Evolutionary conservation across 2,797 vertebrate genomes (phyloP).

Genomic region (Crenuchus spilurus): DNA sequence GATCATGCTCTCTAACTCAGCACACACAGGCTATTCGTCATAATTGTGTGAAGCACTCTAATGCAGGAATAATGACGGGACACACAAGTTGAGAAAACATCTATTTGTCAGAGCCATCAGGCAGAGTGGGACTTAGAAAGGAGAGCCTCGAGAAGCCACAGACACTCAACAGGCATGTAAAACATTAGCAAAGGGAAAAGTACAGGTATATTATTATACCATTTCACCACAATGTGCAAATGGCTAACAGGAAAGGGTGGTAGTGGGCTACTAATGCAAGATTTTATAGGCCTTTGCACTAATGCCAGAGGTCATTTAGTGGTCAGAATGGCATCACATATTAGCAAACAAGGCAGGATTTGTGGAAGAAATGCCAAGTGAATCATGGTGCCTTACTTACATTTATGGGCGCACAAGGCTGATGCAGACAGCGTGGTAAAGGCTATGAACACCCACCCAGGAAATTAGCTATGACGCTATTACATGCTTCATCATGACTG

Average conservation of each 20-base stretch:
- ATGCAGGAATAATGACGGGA: conserved; percentile 42
- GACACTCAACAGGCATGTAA: conserved; percentile 55
- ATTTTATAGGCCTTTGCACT: conserved; percentile 67
- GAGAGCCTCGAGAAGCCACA: conserved; percentile 62
- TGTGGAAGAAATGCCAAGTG: conserved; percentile 49
- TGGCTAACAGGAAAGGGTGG: conserved; percentile 62
- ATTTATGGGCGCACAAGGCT: conserved; percentile 40
- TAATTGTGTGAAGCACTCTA: conserved; percentile 32
- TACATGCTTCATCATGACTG: conserved; percentile 50
- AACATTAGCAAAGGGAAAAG: conserved; percentile 70
- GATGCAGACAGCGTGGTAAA: conserved; percentile 24
- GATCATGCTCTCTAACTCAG: conserved; percentile 35
- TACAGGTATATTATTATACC: conserved; percentile 68
- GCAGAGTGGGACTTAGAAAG: conserved; percentile 63
- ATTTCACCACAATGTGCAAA: conserved; percentile 73
- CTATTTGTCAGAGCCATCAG: conserved; percentile 62
- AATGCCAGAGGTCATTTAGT: conserved; percentile 61
- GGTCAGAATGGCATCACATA: conserved; percentile 60
- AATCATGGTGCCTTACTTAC: conserved; percentile 1
- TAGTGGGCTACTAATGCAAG: conserved; percentile 58
- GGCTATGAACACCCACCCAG: conserved; percentile 49
- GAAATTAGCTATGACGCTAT: conserved; percentile 61
- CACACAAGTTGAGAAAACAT: conserved; percentile 46
- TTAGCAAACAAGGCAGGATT: conserved; percentile 57
- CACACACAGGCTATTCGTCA: conserved; percentile 10